These are phyloP conservation scores for Eretmocerus hayati DNA, from an alignment of 2,888 invertebrate species.

Conservation along the genomic window DNA sequence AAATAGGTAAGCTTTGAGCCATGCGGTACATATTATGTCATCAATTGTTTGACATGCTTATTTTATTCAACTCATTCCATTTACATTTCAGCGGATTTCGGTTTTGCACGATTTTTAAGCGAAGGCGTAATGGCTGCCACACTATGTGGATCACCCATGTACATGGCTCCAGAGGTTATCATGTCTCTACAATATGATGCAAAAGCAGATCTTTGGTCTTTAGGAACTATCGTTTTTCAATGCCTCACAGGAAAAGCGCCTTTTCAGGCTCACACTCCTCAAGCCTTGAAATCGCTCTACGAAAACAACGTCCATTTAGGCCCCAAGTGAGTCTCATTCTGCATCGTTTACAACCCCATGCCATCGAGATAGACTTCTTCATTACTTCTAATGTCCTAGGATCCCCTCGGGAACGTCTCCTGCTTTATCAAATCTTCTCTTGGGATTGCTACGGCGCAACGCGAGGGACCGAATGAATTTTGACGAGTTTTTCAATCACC, in stretches of 20 bases:
- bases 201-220: slow-evolving; percentile 98
- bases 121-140: slow-evolving; percentile 99
- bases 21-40: too few relatives aligned
- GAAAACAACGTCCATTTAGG: slow-evolving; percentile 88
- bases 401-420: slow-evolving; percentile 90
- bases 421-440: slow-evolving; percentile 78
- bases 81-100: slow-evolving; percentile 87
- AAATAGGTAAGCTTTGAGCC: slow-evolving; percentile 64
- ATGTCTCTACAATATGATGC: slow-evolving; percentile 98
- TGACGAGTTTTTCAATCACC: slow-evolving; percentile 91
- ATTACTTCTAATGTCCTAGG: slow-evolving; percentile 50
- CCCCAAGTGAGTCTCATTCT: slow-evolving; percentile 77
- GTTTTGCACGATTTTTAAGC: slow-evolving; percentile 95
- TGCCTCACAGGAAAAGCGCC: slow-evolving; percentile 98
- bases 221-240: slow-evolving; percentile 97
- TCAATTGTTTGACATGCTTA: background rate
- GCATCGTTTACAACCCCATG: too few relatives aligned
- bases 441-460: slow-evolving; percentile 82
- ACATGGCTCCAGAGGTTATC: slow-evolving; percentile 99
- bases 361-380: too few relatives aligned
- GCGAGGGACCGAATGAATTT: slow-evolving; percentile 94
- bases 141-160: slow-evolving; percentile 99
- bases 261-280: slow-evolving; percentile 95
- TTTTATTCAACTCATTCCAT: background rate
- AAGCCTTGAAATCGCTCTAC: slow-evolving; percentile 93